phyloP scores from a whole-genome alignment of 1,140 invertebrate species.

The Penaeus chinensis region DNA sequence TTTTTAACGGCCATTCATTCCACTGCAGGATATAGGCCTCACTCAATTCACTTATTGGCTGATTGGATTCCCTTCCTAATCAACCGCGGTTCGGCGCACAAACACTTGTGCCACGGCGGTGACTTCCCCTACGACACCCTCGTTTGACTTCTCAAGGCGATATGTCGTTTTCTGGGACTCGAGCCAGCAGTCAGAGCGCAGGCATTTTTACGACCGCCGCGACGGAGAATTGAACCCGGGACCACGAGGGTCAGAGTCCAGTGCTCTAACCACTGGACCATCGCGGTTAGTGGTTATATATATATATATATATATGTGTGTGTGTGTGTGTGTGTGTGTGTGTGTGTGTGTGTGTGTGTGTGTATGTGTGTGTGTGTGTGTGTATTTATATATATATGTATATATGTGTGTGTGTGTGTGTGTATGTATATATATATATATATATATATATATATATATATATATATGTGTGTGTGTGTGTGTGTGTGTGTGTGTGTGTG shows the following conservation, averaged over 20 bases:
- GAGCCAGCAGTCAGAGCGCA: no score
- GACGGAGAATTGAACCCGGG: not conserved
- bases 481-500: constrained; percentile 9
- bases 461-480: constrained; percentile 9
- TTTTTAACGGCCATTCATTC: no score
- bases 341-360: constrained; percentile 8
- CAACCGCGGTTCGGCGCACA: no score
- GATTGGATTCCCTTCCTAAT: no score
- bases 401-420: constrained; percentile 9
- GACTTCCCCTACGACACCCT: no score
- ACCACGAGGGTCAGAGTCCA: no score
- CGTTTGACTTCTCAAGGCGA: no score
- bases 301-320: constrained; percentile 5
- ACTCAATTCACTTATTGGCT: no score
- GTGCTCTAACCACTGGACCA: no score
- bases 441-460: constrained; percentile 12
- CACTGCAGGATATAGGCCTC: no score
- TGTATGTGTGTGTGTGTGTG: constrained; percentile 9
- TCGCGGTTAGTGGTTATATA: not conserved
- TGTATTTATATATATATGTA: constrained; percentile 4
- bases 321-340: constrained; percentile 9
- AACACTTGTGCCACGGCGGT: no score
- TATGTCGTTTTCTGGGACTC: no score
- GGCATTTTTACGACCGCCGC: not conserved
- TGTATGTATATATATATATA: constrained; percentile 11